phyloP scores from a whole-genome alignment of 2,113 vertebrate species.

The Hiodon tergisus region DNA sequence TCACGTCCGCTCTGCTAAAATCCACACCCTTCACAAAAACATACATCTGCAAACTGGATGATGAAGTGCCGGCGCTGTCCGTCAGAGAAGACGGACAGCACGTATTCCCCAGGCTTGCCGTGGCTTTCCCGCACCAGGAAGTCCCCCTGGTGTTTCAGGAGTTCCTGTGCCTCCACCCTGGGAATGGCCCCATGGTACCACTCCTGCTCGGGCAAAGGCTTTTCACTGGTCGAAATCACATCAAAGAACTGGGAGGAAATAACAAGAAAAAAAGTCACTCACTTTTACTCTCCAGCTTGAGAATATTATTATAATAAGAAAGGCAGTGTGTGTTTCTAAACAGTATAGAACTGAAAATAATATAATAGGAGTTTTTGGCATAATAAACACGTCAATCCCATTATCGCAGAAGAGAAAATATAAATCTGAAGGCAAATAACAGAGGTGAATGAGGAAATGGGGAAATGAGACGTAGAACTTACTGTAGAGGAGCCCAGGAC shows the following conservation, averaged over 20 bases:
- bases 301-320: too few species aligned
- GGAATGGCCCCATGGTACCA: constrained; percentile 98
- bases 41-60: constrained; percentile 92
- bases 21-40: constrained; percentile 9
- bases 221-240: constrained; percentile 80
- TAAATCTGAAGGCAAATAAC: too few species aligned
- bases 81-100: constrained; percentile 95
- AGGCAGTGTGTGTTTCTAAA: too few species aligned
- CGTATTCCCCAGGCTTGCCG: constrained; percentile 96
- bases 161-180: constrained; percentile 89
- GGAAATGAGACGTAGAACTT: constrained; percentile 47
- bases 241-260: constrained; percentile 74
- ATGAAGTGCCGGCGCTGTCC: constrained; percentile 94
- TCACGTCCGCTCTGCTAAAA: too few species aligned
- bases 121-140: constrained; percentile 96
- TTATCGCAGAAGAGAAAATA: too few species aligned
- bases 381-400: too few species aligned
- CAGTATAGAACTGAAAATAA: too few species aligned
- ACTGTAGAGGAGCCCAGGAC: constrained; percentile 81
- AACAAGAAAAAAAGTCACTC: background rate
- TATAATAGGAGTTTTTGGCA: too few species aligned
- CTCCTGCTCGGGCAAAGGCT: constrained; percentile 86
- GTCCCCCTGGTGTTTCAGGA: constrained; percentile 91
- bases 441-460: background rate
- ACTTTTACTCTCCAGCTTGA: background rate